Conservation (phyloP, 2,113 vertebrate species). For the Odontesthes bonariensis region DNA sequence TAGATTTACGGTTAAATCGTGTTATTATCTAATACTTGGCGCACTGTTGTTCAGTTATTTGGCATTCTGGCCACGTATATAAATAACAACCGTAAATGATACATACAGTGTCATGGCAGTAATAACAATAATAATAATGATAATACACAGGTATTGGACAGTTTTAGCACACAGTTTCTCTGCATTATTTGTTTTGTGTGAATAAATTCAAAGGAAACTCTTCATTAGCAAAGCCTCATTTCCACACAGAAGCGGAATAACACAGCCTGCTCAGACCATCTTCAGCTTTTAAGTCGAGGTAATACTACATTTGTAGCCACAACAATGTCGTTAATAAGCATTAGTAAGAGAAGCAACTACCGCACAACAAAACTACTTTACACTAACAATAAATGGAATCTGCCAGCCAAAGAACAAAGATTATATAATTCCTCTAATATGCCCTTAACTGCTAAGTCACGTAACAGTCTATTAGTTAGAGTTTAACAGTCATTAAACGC, state of each 20-base stretch:
- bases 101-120: slow-evolving; percentile 57
- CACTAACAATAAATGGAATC: slow-evolving; percentile 47
- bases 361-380: slow-evolving; percentile 48
- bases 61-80: slow-evolving; percentile 64
- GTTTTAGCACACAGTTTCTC: slow-evolving; percentile 48
- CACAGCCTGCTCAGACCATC: slow-evolving; percentile 4
- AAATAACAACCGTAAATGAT: slow-evolving; percentile 54
- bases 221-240: slow-evolving; percentile 11
- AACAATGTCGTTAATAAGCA: slow-evolving; percentile 39
- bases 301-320: slow-evolving; percentile 49
- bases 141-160: slow-evolving; percentile 42
- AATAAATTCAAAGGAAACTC: slow-evolving; percentile 17
- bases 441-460: slow-evolving; percentile 44
- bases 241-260: slow-evolving; percentile 14
- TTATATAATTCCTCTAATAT: slow-evolving; percentile 29
- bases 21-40: slow-evolving; percentile 73
- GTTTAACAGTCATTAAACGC: slow-evolving; percentile 77
- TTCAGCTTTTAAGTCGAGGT: slow-evolving; percentile 40
- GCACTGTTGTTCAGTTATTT: slow-evolving; percentile 75
- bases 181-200: slow-evolving; percentile 21
- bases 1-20: slow-evolving; percentile 77
- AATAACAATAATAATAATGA: slow-evolving; percentile 34
- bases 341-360: slow-evolving; percentile 45
- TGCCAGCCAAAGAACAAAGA: slow-evolving; percentile 28
- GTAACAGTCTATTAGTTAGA: slow-evolving; percentile 79